These are phyloP conservation scores for Mus caroli DNA, from an alignment of 2,797 vertebrate genomes.

Conservation along the genomic window DNA sequence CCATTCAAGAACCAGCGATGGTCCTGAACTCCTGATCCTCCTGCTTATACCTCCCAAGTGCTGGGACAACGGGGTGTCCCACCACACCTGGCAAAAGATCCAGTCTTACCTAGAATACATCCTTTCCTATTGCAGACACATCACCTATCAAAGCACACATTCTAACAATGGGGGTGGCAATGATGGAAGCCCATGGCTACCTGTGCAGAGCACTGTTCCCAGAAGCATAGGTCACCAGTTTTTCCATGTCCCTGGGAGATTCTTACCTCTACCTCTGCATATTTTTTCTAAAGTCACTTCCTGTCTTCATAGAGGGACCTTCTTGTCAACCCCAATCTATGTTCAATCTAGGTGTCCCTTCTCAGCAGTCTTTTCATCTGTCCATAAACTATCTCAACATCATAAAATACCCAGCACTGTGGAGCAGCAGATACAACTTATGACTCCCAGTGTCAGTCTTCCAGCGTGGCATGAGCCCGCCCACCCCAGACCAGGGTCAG, in stretches of 20 bases:
- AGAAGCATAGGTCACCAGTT: neutral
- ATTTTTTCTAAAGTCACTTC: neutral
- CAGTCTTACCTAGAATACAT: neutral
- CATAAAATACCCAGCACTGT: neutral
- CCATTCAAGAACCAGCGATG: neutral
- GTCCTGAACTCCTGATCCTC: neutral
- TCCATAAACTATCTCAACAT: neutral
- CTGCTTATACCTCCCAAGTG: neutral
- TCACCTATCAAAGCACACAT: neutral
- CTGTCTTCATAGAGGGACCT: neutral
- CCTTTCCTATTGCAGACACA: neutral
- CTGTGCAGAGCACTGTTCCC: neutral
- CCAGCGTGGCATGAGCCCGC: neutral
- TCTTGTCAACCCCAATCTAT: neutral
- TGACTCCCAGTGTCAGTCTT: neutral
- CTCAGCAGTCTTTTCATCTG: slow-evolving; percentile 25
- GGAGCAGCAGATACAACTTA: accelerated
- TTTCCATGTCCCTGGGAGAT: neutral
- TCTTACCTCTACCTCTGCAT: neutral
- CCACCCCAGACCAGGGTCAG: neutral
- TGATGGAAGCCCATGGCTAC: neutral
- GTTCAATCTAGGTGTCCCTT: neutral
- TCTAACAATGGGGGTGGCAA: neutral
- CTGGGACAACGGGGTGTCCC: neutral
- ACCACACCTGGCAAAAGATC: neutral